These are phyloP conservation scores for Pseudochirops cupreus DNA, from an alignment of 2,797 vertebrate genomes.

Conservation along the genomic window DNA sequence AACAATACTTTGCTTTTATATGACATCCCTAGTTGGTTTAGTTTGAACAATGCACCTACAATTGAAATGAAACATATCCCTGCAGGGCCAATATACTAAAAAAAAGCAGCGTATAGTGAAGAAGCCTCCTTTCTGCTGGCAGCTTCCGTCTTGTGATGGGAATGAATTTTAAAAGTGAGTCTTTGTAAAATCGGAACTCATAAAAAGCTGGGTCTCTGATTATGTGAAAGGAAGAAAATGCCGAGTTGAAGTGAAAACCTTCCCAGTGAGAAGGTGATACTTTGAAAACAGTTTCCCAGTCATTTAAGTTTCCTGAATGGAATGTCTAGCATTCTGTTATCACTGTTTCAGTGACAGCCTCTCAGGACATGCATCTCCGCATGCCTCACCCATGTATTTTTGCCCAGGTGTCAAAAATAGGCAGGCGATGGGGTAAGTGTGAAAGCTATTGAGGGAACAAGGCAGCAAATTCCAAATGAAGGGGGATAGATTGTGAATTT, in stretches of 20 bases:
- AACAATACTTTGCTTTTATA: conserved; percentile 21
- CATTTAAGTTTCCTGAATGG: conserved; percentile 40
- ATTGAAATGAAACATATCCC: conserved; percentile 9
- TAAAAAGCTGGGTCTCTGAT: conserved; percentile 37
- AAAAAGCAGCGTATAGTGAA: neutral
- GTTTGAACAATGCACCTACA: neutral
- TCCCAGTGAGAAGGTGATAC: neutral
- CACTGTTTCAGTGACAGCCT: neutral
- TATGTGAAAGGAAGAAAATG: conserved; percentile 13
- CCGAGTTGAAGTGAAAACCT: neutral
- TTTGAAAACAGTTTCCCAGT: conserved; percentile 51
- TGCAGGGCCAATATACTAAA: neutral
- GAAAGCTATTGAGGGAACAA: neutral
- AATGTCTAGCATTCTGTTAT: conserved; percentile 52
- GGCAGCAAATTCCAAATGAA: conserved; percentile 51
- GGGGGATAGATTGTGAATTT: conserved; percentile 43
- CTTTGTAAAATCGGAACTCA: conserved; percentile 14
- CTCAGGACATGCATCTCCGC: conserved; percentile 1
- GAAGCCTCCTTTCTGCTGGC: neutral
- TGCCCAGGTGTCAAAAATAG: conserved; percentile 38
- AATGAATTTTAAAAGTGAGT: neutral
- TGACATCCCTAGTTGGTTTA: neutral
- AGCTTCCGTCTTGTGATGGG: neutral
- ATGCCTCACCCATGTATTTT: conserved; percentile 46
- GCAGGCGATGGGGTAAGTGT: neutral